Percentiles rank a stretch among this genome's conserved stretches.
phyloP scores from a whole-genome alignment of 2,888 invertebrate genomes.

The Eilema caniola region DNA sequence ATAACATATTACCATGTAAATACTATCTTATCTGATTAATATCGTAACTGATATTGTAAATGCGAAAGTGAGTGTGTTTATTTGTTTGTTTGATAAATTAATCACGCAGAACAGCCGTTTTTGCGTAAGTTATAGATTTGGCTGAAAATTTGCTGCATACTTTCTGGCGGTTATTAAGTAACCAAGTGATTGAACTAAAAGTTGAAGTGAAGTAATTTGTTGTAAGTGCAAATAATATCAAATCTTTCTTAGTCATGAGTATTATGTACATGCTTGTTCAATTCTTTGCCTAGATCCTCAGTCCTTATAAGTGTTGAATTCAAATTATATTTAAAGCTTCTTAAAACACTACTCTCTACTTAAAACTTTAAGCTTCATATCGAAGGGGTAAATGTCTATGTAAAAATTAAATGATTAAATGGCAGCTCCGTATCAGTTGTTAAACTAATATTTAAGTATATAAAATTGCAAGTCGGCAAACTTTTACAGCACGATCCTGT shows the following conservation, averaged over 20 bases:
- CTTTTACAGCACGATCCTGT: conserved; percentile 64
- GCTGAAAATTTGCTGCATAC: neutral
- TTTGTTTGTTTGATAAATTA: neutral
- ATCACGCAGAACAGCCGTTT: neutral
- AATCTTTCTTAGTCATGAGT: too few species aligned
- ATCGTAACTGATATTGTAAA: neutral
- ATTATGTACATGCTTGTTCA: too few species aligned
- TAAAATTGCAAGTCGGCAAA: conserved; percentile 72
- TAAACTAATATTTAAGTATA: conserved; percentile 74
- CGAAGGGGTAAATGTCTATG: conserved; percentile 33
- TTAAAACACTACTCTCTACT: too few species aligned
- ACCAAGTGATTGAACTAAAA: too few species aligned
- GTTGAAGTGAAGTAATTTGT: too few species aligned
- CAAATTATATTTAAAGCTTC: too few species aligned
- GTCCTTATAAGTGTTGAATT: too few species aligned
- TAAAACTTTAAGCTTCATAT: conserved; percentile 27
- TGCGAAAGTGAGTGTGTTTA: neutral
- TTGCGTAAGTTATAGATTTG: too few species aligned
- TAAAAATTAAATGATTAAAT: conserved; percentile 51
- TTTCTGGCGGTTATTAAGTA: neutral
- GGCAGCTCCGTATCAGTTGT: conserved; percentile 56
- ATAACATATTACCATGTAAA: neutral
- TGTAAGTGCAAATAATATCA: too few species aligned
- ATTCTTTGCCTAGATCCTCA: too few species aligned
- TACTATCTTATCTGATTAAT: neutral